Base-by-base conservation (phyloP, 2,888 invertebrate species). In the Pecten maximus region DNA sequence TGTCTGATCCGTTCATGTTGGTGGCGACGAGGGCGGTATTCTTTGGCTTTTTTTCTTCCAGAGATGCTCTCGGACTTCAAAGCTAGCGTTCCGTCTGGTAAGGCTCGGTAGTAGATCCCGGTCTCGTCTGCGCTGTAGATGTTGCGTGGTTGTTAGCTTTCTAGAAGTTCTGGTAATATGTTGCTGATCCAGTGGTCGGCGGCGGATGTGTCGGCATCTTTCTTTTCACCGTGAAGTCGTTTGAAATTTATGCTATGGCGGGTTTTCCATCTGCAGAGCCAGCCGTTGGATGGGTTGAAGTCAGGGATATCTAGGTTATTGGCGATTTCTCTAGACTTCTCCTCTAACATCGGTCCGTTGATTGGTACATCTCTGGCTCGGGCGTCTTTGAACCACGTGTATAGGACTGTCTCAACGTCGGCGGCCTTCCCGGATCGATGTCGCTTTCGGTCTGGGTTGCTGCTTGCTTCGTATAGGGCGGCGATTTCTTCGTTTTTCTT, bases 91-190 rank as follows among this genome's bases (percentile, higher is more conserved):
- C 50, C 87, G 39, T 90, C 88, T 0, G 88, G 90, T 23, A 93
- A 86, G 15, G 92, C 89, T 44, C 87, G 87, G 60, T 90, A 92
- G 15, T 91, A 88, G 0, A 90, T 60, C 28, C 90, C 90, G 40
- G 91, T 92, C 88, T 93, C 92, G 3, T 92, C 91, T 16, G 89
- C 90, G 74, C 91, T 90, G 89, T 93, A 93, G 16, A 93, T 86
- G 86, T 90, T 50, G 35, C 92, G 90, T 15, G 48, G 88, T 2
- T 23, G 10, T 88, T 88, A 90, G 40, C 54, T 40, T 39, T 87
- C 35, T 35, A 91, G 44, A 16, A 91, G 87, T 16, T 87, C 2
- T 0, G 91, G 89, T 39, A 92, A 60, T n/a, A 91, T 35, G 44
- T 35, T 88, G 16, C 50, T 48, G 8, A 54, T 60, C 87, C 87